Evolutionary conservation across 2,113 vertebrate species (phyloP).

Genomic region (Melanotaenia duboulayi): DNA sequence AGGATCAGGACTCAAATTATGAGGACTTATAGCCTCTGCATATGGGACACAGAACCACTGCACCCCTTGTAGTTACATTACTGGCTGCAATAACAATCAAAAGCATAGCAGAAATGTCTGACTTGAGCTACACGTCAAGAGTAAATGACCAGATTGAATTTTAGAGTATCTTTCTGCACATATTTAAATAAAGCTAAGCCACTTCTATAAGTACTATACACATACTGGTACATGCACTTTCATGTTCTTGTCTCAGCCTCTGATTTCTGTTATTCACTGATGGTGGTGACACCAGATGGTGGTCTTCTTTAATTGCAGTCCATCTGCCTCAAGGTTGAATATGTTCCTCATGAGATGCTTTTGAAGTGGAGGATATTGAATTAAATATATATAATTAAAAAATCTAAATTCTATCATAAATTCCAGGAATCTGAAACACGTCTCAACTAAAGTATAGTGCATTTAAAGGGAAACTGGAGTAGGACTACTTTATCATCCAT

Average conservation of each 20-base stretch:
- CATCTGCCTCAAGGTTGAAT: neutral
- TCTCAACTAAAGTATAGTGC: neutral
- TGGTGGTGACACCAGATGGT: neutral
- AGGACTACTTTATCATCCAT: conserved; percentile 22
- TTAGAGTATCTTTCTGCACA: conserved; percentile 7
- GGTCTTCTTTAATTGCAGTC: neutral
- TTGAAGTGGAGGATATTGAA: too few relatives aligned
- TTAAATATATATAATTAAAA: too few relatives aligned
- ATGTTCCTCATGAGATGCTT: neutral
- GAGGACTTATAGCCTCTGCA: too few relatives aligned
- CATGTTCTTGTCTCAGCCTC: neutral
- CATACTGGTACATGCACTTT: too few relatives aligned
- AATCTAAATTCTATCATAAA: neutral
- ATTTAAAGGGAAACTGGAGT: neutral
- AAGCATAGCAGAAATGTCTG: neutral
- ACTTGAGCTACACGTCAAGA: neutral
- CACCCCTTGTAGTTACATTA: neutral
- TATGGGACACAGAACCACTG: too few relatives aligned
- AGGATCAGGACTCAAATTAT: too few relatives aligned
- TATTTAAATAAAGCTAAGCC: neutral
- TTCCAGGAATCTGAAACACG: neutral
- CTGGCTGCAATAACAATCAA: too few relatives aligned
- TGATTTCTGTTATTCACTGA: neutral
- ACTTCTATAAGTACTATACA: too few relatives aligned
- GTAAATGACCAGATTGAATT: neutral